Evolutionary conservation across 1,140 invertebrate species (phyloP).

Genomic region (Drosophila lacertosa): DNA sequence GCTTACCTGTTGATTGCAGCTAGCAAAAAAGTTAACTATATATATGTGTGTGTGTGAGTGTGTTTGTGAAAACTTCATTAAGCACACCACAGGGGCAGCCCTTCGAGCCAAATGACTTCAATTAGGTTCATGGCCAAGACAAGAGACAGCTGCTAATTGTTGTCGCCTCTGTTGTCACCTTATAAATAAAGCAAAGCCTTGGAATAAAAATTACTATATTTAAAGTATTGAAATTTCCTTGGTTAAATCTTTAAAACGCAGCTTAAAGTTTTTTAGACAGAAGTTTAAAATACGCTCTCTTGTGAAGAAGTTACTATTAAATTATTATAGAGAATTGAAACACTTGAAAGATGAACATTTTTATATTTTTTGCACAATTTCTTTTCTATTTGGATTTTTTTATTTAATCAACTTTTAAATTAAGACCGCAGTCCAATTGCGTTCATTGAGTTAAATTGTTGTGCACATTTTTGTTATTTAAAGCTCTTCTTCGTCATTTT

Average conservation of each 20-base stretch:
- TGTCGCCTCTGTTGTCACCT: constrained; percentile 24
- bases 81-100: constrained; percentile 11
- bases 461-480: not conserved
- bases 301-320: too few relatives aligned
- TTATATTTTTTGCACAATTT: not conserved
- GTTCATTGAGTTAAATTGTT: constrained; percentile 57
- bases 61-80: constrained; percentile 20
- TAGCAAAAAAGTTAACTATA: too few relatives aligned
- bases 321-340: too few relatives aligned
- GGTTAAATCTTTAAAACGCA: too few relatives aligned
- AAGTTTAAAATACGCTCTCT: too few relatives aligned
- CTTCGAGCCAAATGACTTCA: constrained; percentile 17
- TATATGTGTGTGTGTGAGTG: not conserved
- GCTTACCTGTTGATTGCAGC: constrained; percentile 13
- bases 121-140: constrained; percentile 13
- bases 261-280: too few relatives aligned
- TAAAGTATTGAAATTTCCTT: not conserved
- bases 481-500: constrained; percentile 37
- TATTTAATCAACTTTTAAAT: constrained; percentile 22
- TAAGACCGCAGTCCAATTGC: constrained; percentile 41
- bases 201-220: not conserved
- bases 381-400: not conserved
- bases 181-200: not conserved
- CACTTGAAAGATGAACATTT: too few relatives aligned
- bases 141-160: constrained; percentile 22